Base-by-base conservation (phyloP, 2,888 invertebrate genomes). In the Habrosyne pyritoides region DNA sequence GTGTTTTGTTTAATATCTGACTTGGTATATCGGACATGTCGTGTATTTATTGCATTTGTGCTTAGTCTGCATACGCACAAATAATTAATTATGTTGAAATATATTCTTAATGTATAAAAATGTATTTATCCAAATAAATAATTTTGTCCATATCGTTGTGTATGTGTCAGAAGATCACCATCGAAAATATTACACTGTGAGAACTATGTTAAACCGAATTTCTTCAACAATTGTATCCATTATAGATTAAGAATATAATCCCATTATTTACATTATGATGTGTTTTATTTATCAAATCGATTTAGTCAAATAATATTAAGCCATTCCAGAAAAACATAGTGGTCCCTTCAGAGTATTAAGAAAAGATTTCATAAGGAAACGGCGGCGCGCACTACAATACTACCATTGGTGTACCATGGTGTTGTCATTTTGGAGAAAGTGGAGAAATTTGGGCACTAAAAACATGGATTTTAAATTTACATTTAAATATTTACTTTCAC, bases 201-300 rank as follows among this genome's bases (percentile, higher is more conserved):
- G 33, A 33, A 67, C 61, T 71, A 52, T 66, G 63, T 79, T 73
- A 81, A 86, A 78, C 81, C 78, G 81, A 83, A 81, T 83, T 83
- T 80, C 67, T 75, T 78, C 83, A 82, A 84, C 77, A 76, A 62
- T 62, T 85, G 82, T 86, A 87, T 84, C 72, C 79, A 79, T 81
- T 83, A 72, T 83, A 62, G 72, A 78, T 82, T 85, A 84, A 83
- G 80, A 87, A 82, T 88, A 87, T 87, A 88, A 83, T 83, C 83
- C 75, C 74, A 75, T 83, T 83, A 86, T 86, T 85, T 81, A 82
- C 72, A 75, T 63, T 67, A 28, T 24, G 21, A 33, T 53, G 58
- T 57, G 54, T 81, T 79, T 82, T 63, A 73, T 77, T 81, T 64
- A 30, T 51, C 28, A 5, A 18, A 18, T 6, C n/a, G 10, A 10